phyloP scores from a whole-genome alignment of 2,888 invertebrate genomes.

The Phalangium opilio region DNA sequence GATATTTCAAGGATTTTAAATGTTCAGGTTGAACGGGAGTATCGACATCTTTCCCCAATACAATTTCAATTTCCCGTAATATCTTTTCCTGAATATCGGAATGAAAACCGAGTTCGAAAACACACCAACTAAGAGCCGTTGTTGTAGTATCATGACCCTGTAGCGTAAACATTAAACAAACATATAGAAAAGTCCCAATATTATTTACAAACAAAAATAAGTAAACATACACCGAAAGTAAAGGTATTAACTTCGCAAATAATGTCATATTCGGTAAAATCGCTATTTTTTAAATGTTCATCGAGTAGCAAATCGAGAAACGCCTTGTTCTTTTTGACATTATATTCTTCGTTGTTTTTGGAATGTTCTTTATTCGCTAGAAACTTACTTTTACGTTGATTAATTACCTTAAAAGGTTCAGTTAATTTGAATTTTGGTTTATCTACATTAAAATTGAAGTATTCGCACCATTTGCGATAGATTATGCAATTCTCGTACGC shows the following conservation, averaged over 20 bases:
- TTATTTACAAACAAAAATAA: too few species aligned
- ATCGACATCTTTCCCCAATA: slow-evolving; percentile 13
- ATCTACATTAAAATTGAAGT: too few species aligned
- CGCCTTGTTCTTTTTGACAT: slow-evolving; percentile 23
- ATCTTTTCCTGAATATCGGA: slow-evolving; percentile 16
- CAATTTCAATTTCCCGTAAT: slow-evolving; percentile 17
- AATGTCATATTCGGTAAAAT: slow-evolving; percentile 28
- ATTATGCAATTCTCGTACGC: too few species aligned
- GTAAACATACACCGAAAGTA: slow-evolving; percentile 30
- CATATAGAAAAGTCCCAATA: too few species aligned
- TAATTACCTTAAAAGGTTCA: too few species aligned
- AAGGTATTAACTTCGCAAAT: slow-evolving; percentile 34
- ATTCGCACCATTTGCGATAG: too few species aligned
- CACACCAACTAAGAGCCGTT: slow-evolving; percentile 17
- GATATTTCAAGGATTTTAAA: slow-evolving; percentile 26
- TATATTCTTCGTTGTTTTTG: too few species aligned
- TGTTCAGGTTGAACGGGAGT: slow-evolving; percentile 9
- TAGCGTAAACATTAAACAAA: too few species aligned
- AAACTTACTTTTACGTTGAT: too few species aligned
- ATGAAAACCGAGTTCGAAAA: slow-evolving; percentile 19
- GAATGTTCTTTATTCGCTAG: too few species aligned
- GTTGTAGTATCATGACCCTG: slow-evolving; percentile 22
- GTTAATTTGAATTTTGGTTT: too few species aligned
- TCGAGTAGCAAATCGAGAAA: slow-evolving; percentile 31
- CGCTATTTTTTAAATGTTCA: slow-evolving; percentile 21